Evolutionary conservation across 2,797 vertebrate species (phyloP).

Genomic region (Tenualosa thibaudeaui): DNA sequence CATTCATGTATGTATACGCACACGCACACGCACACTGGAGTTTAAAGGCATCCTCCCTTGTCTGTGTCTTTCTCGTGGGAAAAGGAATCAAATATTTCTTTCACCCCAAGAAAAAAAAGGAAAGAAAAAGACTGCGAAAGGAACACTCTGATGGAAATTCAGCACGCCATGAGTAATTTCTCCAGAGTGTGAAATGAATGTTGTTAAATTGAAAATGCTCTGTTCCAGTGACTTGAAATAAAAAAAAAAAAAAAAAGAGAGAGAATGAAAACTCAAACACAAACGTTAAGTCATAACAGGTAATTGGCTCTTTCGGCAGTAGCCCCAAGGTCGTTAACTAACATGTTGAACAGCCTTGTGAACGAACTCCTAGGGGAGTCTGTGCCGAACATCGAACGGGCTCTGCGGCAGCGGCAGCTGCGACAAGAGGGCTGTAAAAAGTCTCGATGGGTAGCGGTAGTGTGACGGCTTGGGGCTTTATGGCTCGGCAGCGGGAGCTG

Average conservation of each 20-base stretch:
- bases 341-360: conserved; percentile 26
- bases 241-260: conserved; percentile 33
- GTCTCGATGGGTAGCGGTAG: conserved; percentile 19
- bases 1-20: background rate
- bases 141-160: background rate
- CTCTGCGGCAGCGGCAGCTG: conserved; percentile 24
- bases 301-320: conserved; percentile 32
- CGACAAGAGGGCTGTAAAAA: background rate
- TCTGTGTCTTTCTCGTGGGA: conserved; percentile 4
- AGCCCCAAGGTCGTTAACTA: conserved; percentile 49
- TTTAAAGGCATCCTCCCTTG: background rate
- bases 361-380: background rate
- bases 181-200: background rate
- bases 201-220: conserved; percentile 16
- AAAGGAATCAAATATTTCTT: background rate
- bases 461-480: background rate
- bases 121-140: background rate
- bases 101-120: background rate
- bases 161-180: background rate
- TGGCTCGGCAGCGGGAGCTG: background rate
- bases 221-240: conserved; percentile 25
- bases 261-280: background rate
- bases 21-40: background rate
- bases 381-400: conserved; percentile 26
- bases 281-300: conserved; percentile 51